These are phyloP conservation scores for Corynorhinus townsendii DNA, from an alignment of 2,113 vertebrate species.

Conservation along the genomic window DNA sequence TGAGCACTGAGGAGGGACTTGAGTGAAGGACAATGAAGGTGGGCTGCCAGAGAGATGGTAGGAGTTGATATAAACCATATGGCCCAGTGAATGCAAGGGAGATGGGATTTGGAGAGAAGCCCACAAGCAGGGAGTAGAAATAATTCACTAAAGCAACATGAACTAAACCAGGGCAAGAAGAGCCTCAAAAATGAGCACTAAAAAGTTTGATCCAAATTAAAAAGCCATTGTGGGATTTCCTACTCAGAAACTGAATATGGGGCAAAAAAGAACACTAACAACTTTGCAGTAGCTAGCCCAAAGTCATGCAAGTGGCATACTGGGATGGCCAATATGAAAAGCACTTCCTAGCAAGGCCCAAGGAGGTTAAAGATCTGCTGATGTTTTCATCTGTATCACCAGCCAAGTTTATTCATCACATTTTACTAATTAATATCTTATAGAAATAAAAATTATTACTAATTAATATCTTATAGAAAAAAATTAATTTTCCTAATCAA, in stretches of 20 bases:
- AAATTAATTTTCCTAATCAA: not conserved
- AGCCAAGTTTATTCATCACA: not conserved
- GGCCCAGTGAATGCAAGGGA: not conserved
- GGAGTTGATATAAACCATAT: not conserved
- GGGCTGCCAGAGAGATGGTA: not conserved
- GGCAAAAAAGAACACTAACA: not conserved
- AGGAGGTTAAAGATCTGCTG: constrained; percentile 18
- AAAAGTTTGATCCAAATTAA: constrained; percentile 34
- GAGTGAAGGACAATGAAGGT: not conserved
- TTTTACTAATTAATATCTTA: not conserved
- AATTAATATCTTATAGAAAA: not conserved
- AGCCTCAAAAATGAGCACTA: not conserved
- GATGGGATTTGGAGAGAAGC: not conserved
- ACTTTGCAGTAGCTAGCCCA: not conserved
- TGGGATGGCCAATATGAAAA: not conserved
- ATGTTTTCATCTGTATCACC: not conserved
- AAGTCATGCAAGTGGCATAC: not conserved
- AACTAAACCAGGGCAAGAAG: not conserved
- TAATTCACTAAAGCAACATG: not conserved
- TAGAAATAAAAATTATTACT: not conserved
- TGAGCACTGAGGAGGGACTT: not conserved
- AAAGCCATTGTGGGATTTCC: constrained; percentile 2
- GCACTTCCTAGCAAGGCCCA: not conserved
- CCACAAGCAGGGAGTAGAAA: not conserved
- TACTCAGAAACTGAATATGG: not conserved